phyloP scores from a whole-genome alignment of 2,888 invertebrate genomes.

The Ganaspis brasiliensis region DNA sequence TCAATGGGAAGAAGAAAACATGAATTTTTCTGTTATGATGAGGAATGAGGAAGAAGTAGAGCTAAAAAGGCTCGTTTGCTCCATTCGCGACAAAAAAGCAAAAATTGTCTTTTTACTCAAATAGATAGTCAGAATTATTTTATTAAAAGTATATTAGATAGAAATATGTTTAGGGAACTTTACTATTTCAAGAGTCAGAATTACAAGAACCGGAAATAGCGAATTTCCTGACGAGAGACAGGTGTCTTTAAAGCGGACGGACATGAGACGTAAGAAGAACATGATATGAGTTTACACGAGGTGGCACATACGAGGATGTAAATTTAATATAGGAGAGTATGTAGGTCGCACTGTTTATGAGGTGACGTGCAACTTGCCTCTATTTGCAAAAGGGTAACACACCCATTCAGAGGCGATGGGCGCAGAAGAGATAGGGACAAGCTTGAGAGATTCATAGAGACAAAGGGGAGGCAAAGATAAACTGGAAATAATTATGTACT shows the following conservation, averaged over 20 bases:
- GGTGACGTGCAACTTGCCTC: conserved; percentile 56
- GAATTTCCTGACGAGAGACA: conserved; percentile 57
- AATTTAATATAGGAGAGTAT: conserved; percentile 70
- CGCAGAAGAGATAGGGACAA: conserved; percentile 40
- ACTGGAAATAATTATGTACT: not conserved
- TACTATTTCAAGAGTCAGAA: not conserved
- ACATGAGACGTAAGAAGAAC: conserved; percentile 50
- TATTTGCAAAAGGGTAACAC: conserved; percentile 55
- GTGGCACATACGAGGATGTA: conserved; percentile 65
- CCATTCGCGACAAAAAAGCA: no score
- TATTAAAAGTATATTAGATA: no score
- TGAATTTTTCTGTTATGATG: no score
- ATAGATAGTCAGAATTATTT: no score
- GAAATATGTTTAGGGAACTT: not conserved
- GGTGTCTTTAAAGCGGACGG: conserved; percentile 49
- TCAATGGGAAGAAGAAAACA: no score
- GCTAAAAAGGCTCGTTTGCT: no score
- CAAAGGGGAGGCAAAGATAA: not conserved
- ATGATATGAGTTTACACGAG: conserved; percentile 50
- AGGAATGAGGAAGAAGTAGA: no score
- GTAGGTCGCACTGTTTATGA: conserved; percentile 65
- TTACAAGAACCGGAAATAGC: conserved; percentile 47
- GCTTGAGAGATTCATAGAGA: conserved; percentile 8
- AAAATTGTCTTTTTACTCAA: no score
- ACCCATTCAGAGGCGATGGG: conserved; percentile 45